Evolutionary conservation across 2,113 vertebrate species (phyloP).

Genomic region (Leptocoma aspasia): DNA sequence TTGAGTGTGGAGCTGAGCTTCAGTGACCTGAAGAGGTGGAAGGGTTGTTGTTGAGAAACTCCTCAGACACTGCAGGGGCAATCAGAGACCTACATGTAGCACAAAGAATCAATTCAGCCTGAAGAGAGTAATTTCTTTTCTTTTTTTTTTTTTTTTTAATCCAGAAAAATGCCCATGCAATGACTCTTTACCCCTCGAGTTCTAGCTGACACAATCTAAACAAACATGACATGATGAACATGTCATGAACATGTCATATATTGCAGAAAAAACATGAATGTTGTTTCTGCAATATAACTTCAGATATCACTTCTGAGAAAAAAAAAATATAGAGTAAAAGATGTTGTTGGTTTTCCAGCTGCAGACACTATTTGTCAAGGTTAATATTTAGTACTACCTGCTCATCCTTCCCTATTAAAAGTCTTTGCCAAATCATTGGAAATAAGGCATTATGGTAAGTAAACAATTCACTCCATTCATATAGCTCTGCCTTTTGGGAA

Average conservation of each 20-base stretch:
- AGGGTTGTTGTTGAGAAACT: neutral
- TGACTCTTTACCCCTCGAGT: neutral
- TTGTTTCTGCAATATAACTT: neutral
- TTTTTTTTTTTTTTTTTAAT: neutral
- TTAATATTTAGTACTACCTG: neutral
- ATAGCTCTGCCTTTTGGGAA: neutral
- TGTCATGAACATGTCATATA: too few species aligned
- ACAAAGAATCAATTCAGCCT: neutral
- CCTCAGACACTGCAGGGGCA: neutral
- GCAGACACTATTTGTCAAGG: neutral
- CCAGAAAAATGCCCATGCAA: neutral
- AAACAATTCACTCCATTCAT: neutral
- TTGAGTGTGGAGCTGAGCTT: neutral
- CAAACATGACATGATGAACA: neutral
- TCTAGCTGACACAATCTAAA: neutral
- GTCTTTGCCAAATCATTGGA: neutral
- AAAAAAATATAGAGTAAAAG: neutral
- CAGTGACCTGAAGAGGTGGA: neutral
- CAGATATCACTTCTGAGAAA: neutral
- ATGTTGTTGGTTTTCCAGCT: neutral
- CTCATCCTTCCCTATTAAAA: neutral
- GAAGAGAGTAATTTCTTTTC: neutral
- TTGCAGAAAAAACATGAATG: too few species aligned
- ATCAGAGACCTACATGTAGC: neutral
- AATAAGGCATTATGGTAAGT: neutral